Evolutionary conservation across 1,140 invertebrate species (phyloP), one percentile per base, ranked within the genome.

Genomic region (Wasmannia auropunctata): DNA sequence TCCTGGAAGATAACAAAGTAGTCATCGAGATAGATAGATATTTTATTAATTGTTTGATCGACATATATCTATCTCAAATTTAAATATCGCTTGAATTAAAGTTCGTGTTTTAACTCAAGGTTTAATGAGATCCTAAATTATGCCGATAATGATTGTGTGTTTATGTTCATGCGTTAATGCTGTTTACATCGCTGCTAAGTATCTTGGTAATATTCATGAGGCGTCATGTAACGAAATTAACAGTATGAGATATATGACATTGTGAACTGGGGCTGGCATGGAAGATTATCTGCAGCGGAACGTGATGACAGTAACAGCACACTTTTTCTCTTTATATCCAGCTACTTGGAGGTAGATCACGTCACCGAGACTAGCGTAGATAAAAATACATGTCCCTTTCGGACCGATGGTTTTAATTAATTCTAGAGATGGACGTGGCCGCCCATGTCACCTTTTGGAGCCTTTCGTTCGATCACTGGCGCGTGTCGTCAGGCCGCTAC

Each of bases 371-470:
- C 28, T 11, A 22, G 74, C 62, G 34, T 87, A 91, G 93, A 94
- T 94, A 94, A 94, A 94, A 93, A 93, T 94, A 94, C 93, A 94
- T 87, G 91, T 90, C 87, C 91, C 84, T 87, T 74, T 40, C 54
- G 89, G 49, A 88, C 89, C 67, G 86, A 81, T 83, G 79, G 81
- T 92, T 92, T 91, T 90, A 91, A 90, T 90, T 87, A 91, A 91
- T 90, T 90, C 77, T 60, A 76, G 70, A 83, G 89, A 91, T 72
- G 89, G 88, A 90, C 86, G 81, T 75, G 85, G 62, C 86, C 84
- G 85, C 87, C 87, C 90, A 84, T 91, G 89, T 91, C 85, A 90
- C 84, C 60, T 88, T 79, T 77, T 87, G 49, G 86, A 69, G 58
- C 43, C 76, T 70, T 56, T 67, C 84, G 83, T 69, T 90, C 83